A percentile compares a stretch with the other conserved stretches of the same genome.
Conservation (phyloP, 2,888 invertebrate genomes). For the Polydesmus complanatus region DNA sequence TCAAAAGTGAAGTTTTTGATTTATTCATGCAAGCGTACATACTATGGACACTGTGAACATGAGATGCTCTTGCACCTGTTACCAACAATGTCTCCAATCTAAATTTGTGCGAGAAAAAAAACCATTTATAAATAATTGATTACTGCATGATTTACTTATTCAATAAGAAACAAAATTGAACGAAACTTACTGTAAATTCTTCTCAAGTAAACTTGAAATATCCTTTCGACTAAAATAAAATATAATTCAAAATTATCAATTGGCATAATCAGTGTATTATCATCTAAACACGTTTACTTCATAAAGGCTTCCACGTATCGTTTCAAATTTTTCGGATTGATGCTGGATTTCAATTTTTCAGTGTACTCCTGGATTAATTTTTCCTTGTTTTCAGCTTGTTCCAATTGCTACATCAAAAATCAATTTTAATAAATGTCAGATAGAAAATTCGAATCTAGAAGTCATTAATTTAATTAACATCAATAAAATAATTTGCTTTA, state of each 20-base stretch:
- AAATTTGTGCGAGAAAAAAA: slow-evolving; percentile 16
- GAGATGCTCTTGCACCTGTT: slow-evolving; percentile 62
- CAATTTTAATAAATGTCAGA: too few relatives aligned
- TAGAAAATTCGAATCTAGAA: too few relatives aligned
- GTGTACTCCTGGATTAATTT: slow-evolving; percentile 61
- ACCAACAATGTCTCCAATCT: slow-evolving; percentile 60
- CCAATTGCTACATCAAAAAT: slow-evolving; percentile 21
- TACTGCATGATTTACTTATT: too few relatives aligned
- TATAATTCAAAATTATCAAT: slow-evolving; percentile 6
- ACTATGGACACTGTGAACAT: slow-evolving; percentile 63
- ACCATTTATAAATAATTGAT: not conserved
- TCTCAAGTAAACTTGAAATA: slow-evolving; percentile 39
- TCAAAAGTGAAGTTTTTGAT: slow-evolving; percentile 65
- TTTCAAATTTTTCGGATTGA: slow-evolving; percentile 68
- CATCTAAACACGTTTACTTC: slow-evolving; percentile 44
- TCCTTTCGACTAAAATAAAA: slow-evolving; percentile 49
- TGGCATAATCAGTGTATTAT: not conserved
- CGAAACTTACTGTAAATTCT: slow-evolving; percentile 46
- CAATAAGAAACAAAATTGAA: too few relatives aligned
- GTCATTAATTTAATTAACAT: too few relatives aligned
- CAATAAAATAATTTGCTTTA: too few relatives aligned
- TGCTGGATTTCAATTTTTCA: slow-evolving; percentile 52
- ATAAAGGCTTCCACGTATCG: slow-evolving; percentile 68
- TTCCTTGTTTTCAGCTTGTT: slow-evolving; percentile 39
- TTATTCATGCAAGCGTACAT: slow-evolving; percentile 63